Base-by-base conservation (phyloP, 2,888 invertebrate species). In the Caenorhabditis sp. region DNA sequence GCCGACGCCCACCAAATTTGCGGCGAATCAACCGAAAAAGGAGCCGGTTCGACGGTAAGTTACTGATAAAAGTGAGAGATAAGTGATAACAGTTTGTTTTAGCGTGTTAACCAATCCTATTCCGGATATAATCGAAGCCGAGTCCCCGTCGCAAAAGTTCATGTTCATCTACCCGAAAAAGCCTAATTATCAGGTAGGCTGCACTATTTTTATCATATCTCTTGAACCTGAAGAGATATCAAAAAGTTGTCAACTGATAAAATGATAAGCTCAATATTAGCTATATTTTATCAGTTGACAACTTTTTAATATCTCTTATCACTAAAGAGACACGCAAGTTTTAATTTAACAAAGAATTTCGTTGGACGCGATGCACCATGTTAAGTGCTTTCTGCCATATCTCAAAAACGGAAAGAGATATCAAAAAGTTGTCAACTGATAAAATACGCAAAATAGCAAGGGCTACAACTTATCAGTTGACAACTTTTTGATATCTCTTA, bases 141-240 rank as follows among this genome's bases (percentile, higher is more conserved):
- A 64, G 18, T 55, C 56, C n/a, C 80, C 79, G n/a, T 72, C 72
- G 9, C 68, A 26, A 32, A 61, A 81, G 22, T 81, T 81, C 61
- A 62, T 77, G 58, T 77, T 81, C 32, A 81, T 81, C 47, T 76
- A 65, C 64, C 81, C 81, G 28, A 81, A 76, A 28, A 64, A 58
- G 47, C 24, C 56, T n/a, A 67, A 37, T n/a, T 76, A 55, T 56
- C 70, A 81, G 37, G 81, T 77, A 50, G 26, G 24, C 26, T 35
- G 4, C 0, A 6, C 22, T 40, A 13, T 40, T 13, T 13, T 40
- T 32, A 32, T 32, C 32, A 32, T 32, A 6, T 9, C 32, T 9
- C n/a, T n/a, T 32, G 9, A 32, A 32, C n/a, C n/a, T n/a, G 9
- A 32, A 32, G 32, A 9, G 4, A 6, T 32, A 32, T 4, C 4